Percentiles rank a stretch among this genome's conserved stretches.
Evolutionary conservation across 1,140 invertebrate genomes (phyloP).

Genomic region (Aphaenogaster ashmeadi): DNA sequence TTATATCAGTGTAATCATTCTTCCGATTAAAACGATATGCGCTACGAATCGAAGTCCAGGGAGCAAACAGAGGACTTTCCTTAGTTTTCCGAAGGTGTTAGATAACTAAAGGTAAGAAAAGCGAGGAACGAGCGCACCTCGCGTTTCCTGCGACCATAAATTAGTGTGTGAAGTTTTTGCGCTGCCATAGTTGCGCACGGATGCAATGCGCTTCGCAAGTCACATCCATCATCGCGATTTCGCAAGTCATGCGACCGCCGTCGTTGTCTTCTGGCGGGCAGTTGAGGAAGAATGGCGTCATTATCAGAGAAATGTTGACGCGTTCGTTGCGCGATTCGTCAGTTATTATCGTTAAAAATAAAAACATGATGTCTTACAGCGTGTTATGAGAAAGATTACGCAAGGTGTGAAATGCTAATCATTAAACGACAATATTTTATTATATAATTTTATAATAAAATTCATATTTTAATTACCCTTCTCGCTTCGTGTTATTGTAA

Average conservation of each 20-base stretch:
- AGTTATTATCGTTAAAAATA: conserved; percentile 37
- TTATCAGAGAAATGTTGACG: conserved; percentile 57
- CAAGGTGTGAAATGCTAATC: neutral
- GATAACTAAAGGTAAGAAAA: conserved; percentile 55
- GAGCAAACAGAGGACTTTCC: neutral
- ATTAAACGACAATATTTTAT: neutral
- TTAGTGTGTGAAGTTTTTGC: conserved; percentile 64
- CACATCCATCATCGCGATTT: conserved; percentile 65
- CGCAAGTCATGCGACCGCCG: conserved; percentile 59
- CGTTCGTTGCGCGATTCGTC: conserved; percentile 30
- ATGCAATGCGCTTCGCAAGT: conserved; percentile 64
- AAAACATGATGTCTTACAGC: neutral
- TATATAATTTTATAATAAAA: neutral
- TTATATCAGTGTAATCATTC: neutral
- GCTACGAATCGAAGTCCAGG: neutral
- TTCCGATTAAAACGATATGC: neutral
- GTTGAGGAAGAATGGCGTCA: conserved; percentile 56
- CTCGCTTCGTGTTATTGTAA: conserved; percentile 15
- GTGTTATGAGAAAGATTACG: neutral
- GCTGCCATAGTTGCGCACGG: conserved; percentile 51
- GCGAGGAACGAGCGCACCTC: conserved; percentile 37
- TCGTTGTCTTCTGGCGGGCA: conserved; percentile 51
- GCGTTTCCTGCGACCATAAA: conserved; percentile 62
- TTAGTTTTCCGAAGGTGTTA: conserved; percentile 41
- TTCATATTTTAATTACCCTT: neutral